These are phyloP conservation scores for Galerucella nymphaeae DNA, from an alignment of 2,888 invertebrate genomes.

Conservation along the genomic window DNA sequence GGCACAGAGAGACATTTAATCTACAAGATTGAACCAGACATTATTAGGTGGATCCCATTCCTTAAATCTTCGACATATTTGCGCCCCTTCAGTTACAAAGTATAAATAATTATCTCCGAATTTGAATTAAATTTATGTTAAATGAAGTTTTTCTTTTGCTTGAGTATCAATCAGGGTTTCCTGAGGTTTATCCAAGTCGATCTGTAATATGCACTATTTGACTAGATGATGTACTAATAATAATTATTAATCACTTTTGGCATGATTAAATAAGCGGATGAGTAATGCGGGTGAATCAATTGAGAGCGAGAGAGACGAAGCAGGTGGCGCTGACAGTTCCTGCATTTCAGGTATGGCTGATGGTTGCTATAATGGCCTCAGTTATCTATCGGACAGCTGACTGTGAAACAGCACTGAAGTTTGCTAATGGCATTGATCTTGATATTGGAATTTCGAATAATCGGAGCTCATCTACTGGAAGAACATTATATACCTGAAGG, in stretches of 20 bases:
- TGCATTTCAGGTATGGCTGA: not conserved
- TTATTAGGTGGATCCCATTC: too few relatives aligned
- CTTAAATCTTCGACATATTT: too few relatives aligned
- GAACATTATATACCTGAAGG: too few relatives aligned
- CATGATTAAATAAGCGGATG: not conserved
- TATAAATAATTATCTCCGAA: too few relatives aligned
- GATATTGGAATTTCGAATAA: too few relatives aligned
- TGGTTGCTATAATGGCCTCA: not conserved
- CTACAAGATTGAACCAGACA: too few relatives aligned
- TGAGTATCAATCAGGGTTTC: not conserved
- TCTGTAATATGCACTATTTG: not conserved
- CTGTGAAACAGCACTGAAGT: not conserved
- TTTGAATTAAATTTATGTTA: not conserved
- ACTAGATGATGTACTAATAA: not conserved
- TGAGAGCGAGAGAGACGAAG: not conserved
- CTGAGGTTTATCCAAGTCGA: not conserved
- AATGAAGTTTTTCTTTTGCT: not conserved
- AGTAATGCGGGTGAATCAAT: slow-evolving; percentile 1
- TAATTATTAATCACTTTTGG: slow-evolving; percentile 2
- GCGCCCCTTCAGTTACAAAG: too few relatives aligned
- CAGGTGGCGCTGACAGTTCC: slow-evolving; percentile 4
- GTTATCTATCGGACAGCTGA: not conserved
- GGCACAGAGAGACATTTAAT: too few relatives aligned
- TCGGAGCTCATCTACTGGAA: too few relatives aligned
- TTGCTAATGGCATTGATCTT: not conserved